Evolutionary conservation across 2,797 vertebrate species (phyloP).

Genomic region (Acrossocheilus wenchowensis): DNA sequence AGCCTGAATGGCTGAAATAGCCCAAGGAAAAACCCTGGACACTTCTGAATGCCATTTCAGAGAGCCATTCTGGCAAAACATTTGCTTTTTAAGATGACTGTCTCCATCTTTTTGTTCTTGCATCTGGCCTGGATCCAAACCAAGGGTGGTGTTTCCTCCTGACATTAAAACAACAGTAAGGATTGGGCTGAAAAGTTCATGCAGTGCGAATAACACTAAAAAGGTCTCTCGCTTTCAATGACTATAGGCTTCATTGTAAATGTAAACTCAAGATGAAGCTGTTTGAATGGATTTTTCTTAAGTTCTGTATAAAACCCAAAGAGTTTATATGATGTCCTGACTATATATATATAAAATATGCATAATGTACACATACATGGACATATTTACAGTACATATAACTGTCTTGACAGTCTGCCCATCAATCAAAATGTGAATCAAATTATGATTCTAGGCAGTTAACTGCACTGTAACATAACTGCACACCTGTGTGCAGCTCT

Average conservation of each 20-base stretch:
- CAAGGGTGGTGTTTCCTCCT: conserved; percentile 40
- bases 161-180: conserved; percentile 34
- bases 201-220: not conserved
- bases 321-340: not conserved
- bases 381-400: not conserved
- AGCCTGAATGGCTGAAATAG: conserved; percentile 24
- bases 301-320: not conserved
- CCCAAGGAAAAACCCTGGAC: conserved; percentile 6
- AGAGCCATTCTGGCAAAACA: not conserved
- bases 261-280: not conserved
- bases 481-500: conserved; percentile 26
- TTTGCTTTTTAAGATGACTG: not conserved
- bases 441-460: not conserved
- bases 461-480: not conserved
- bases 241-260: not conserved
- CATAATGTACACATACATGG: not conserved
- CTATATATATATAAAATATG: not conserved
- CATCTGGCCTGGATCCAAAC: conserved; percentile 33
- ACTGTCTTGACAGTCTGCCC: not conserved
- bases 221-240: not conserved
- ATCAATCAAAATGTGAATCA: not conserved
- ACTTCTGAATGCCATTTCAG: not conserved
- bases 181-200: conserved; percentile 1
- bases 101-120: conserved; percentile 19
- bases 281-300: not conserved